Evolutionary conservation across 2,113 vertebrate species (phyloP), one percentile per base, ranked within the genome.

Genomic region (Psittacula cyanocephala): DNA sequence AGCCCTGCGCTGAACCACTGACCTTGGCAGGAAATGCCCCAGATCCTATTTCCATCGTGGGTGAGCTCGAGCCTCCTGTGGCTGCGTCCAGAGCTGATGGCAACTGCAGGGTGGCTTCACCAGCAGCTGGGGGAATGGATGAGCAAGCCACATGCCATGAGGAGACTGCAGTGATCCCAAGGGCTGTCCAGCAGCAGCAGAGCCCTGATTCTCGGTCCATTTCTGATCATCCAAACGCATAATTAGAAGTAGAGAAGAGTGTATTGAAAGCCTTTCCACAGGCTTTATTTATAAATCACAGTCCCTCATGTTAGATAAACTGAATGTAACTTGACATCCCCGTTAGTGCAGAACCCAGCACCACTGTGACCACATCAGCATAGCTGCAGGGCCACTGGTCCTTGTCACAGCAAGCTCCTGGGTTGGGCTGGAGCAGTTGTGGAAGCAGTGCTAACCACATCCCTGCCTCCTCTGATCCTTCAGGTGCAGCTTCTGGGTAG

Each of bases 81-180:
- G 46, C 31, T 1, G 3, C n/a, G 19, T n/a, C 27, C 2, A 1
- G 27, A 81, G 65, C 72, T 27, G 39, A 25, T 1, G 16, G 47
- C 39, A 37, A 28, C 1, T 5, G 27, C 25, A 33, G 49, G 43
- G 49, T 1, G 10, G 49, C 29, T 69, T 69, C 33, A 49, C 80
- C 49, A 27, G 35, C 5, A 2, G 28, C 55, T 3, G 1, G 15
- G 35, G 63, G 12, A 43, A 31, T 0, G 2, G 59, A 39, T 22
- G 15, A 43, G 39, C n/a, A 53, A 64, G 18, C 19, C 24, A 22
- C 41, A 7, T 0, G 1, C 52, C 4, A 1, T 3, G 57, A 77
- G 20, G 13, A 43, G 19, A 24, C 24, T 16, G 65, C 52, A 49
- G 46, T 5, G 0, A 31, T 75, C 74, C n/a, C 1, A 1, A 37